Conservation (phyloP, 1,140 invertebrate species). For the Heliconius hewitsoni region DNA sequence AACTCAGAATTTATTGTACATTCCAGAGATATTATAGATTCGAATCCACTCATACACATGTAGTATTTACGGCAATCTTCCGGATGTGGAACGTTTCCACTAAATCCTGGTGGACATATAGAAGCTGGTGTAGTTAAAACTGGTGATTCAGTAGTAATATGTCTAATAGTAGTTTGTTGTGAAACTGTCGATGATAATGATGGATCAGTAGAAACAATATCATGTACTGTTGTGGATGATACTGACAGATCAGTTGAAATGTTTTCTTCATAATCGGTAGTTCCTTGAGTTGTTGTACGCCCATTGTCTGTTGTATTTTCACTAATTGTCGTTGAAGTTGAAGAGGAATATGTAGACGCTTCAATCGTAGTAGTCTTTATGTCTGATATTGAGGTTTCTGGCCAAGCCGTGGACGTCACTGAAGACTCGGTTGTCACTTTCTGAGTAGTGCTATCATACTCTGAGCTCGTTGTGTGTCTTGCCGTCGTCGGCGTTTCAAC, state of each 20-base stretch:
- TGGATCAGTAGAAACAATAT: neutral
- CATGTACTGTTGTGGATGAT: neutral
- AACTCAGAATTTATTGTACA: constrained; percentile 28
- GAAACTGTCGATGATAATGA: neutral
- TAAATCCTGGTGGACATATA: constrained; percentile 29
- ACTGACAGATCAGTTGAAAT: neutral
- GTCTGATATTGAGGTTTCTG: neutral
- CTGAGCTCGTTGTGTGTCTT: neutral
- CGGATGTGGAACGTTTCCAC: constrained; percentile 37
- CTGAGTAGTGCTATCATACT: neutral
- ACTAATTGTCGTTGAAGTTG: no score
- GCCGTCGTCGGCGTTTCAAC: neutral
- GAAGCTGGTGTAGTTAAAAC: constrained; percentile 7
- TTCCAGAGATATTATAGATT: constrained; percentile 18
- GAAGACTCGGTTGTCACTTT: no score
- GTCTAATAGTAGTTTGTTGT: neutral
- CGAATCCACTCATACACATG: constrained; percentile 29
- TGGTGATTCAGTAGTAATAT: neutral
- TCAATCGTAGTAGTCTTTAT: neutral
- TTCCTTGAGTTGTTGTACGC: no score
- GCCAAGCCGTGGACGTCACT: neutral
- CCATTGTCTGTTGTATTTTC: no score
- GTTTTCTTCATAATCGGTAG: neutral
- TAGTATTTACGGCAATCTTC: constrained; percentile 33
- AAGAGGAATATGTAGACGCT: neutral